Conservation (phyloP, 2,888 invertebrate genomes). For the Odiellus spinosus region DNA sequence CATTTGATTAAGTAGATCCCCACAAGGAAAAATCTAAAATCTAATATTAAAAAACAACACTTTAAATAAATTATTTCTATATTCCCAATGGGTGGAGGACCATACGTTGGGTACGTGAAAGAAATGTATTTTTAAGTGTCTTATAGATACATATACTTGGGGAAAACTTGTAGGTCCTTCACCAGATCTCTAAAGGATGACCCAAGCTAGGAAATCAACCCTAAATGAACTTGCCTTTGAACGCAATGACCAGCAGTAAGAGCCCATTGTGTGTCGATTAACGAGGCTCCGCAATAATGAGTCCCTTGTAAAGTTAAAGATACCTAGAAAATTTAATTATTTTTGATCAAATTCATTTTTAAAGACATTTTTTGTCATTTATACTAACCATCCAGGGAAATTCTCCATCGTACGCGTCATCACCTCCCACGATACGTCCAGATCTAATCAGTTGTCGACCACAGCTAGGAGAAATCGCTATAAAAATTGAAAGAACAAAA, state of each 20-base stretch:
- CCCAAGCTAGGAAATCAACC: too few relatives aligned
- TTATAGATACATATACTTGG: too few relatives aligned
- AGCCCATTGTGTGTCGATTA: constrained; percentile 19
- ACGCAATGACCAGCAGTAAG: constrained; percentile 21
- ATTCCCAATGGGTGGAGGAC: too few relatives aligned
- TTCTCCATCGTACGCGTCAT: constrained; percentile 13
- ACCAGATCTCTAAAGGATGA: neutral
- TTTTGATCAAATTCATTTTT: too few relatives aligned
- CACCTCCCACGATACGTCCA: constrained; percentile 11
- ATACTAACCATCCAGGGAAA: constrained; percentile 13
- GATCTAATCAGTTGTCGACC: constrained; percentile 8
- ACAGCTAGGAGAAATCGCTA: constrained; percentile 1
- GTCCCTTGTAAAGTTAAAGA: too few relatives aligned
- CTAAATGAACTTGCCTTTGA: constrained; percentile 13
- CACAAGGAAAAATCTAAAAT: too few relatives aligned
- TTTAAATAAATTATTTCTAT: neutral
- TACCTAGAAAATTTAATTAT: too few relatives aligned
- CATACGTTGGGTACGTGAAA: too few relatives aligned
- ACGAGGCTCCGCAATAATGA: constrained; percentile 19
- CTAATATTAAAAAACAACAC: neutral
- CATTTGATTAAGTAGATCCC: too few relatives aligned
- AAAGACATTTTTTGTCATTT: too few relatives aligned
- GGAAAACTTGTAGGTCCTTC: too few relatives aligned
- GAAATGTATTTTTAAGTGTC: too few relatives aligned
- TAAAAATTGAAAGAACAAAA: neutral